Conservation (phyloP, 2,888 invertebrate species). For the Teinopalpus imperialis region DNA sequence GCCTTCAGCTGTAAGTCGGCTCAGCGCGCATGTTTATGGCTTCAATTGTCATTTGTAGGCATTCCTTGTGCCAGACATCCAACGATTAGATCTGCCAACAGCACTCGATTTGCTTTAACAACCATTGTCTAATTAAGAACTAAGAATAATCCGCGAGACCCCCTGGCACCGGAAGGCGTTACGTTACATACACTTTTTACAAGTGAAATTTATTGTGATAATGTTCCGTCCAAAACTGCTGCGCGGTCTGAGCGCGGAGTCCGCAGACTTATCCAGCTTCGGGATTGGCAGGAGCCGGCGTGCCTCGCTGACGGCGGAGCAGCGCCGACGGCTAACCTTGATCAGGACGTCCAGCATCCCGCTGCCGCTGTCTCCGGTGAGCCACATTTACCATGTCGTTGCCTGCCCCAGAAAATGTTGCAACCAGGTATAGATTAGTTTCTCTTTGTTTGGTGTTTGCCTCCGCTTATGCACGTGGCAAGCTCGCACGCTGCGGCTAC, state of each 20-base stretch:
- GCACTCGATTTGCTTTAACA: too few species aligned
- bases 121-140: too few species aligned
- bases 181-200: too few species aligned
- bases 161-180: too few species aligned
- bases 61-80: background rate
- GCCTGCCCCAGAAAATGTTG: slow-evolving; percentile 20
- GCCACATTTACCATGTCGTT: slow-evolving; percentile 81
- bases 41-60: slow-evolving; percentile 19
- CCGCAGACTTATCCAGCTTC: slow-evolving; percentile 58
- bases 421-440: slow-evolving; percentile 15
- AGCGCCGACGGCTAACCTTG: slow-evolving; percentile 67
- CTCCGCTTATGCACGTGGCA: too few species aligned
- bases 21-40: slow-evolving; percentile 4
- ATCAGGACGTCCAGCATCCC: slow-evolving; percentile 66
- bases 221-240: slow-evolving; percentile 69
- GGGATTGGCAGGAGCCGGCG: slow-evolving; percentile 72
- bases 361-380: slow-evolving; percentile 72
- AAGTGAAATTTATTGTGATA: too few species aligned
- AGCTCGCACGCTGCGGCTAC: too few species aligned
- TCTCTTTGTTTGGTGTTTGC: background rate
- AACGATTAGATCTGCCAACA: too few species aligned
- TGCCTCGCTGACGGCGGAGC: slow-evolving; percentile 70
- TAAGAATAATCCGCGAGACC: too few species aligned
- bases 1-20: background rate
- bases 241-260: slow-evolving; percentile 60